Percentiles rank a stretch among this genome's conserved stretches.
Conservation (phyloP, 2,797 vertebrate genomes). For the Lepus townsendii region DNA sequence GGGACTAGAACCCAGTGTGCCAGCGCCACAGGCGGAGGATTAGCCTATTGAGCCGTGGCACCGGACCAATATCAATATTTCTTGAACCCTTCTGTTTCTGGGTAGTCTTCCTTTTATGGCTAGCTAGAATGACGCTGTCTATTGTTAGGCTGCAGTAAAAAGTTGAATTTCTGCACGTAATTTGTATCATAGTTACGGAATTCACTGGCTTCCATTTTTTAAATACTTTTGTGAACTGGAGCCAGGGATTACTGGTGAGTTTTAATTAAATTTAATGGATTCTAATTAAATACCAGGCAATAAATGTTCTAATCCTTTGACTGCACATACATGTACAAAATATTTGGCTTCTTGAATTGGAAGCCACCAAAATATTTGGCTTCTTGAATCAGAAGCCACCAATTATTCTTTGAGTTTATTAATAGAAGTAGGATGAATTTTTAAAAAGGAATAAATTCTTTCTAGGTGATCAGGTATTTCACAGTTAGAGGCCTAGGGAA, state of each 20-base stretch:
- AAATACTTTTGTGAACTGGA: slow-evolving; percentile 10
- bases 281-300: background rate
- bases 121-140: background rate
- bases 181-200: background rate
- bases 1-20: too few relatives aligned
- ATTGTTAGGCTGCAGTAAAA: background rate
- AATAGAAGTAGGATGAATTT: background rate
- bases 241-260: background rate
- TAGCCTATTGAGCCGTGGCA: background rate
- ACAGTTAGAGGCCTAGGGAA: background rate
- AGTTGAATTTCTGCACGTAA: background rate
- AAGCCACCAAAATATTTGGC: background rate
- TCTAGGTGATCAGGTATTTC: background rate
- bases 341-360: background rate
- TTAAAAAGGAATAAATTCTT: background rate
- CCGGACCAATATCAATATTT: background rate
- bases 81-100: background rate
- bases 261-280: slow-evolving; percentile 18
- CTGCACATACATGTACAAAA: background rate
- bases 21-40: background rate
- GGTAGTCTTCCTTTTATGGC: background rate
- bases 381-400: slow-evolving; percentile 1
- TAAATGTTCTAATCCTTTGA: background rate
- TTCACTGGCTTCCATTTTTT: background rate
- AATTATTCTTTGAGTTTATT: slow-evolving; percentile 1